Conservation (phyloP, 2,797 vertebrate species). For the Lacerta agilis region DNA sequence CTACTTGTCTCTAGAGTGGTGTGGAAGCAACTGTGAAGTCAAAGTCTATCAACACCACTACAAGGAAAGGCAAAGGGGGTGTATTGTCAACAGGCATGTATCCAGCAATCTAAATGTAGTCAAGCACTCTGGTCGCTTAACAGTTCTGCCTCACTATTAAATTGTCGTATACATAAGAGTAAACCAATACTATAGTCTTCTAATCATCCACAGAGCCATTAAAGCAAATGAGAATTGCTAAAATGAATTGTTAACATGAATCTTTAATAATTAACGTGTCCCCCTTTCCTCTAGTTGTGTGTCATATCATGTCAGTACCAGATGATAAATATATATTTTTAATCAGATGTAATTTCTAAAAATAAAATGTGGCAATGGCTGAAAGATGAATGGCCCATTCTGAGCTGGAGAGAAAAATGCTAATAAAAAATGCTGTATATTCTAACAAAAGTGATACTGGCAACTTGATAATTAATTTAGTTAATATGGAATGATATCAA, state of each 20-base stretch:
- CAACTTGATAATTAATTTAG: not conserved
- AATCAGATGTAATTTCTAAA: not conserved
- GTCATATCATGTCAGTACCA: not conserved
- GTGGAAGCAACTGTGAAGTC: not conserved
- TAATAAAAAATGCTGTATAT: not conserved
- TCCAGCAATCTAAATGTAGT: not conserved
- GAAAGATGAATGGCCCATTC: not conserved
- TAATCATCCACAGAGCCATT: constrained; percentile 1
- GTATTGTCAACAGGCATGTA: not conserved
- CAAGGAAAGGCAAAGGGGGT: not conserved
- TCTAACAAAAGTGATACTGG: not conserved
- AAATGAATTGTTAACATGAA: not conserved
- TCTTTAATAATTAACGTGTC: constrained; percentile 1
- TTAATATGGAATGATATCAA: not conserved
- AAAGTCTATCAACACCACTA: not conserved
- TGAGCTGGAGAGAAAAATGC: fast-evolving
- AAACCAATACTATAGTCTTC: not conserved
- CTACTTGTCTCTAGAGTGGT: not conserved
- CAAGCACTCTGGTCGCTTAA: not conserved
- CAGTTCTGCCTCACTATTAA: not conserved
- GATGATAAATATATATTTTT: not conserved
- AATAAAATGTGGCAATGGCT: not conserved
- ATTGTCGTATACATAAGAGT: not conserved
- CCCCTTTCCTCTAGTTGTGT: not conserved
- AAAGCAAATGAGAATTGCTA: not conserved